These are phyloP conservation scores for Malurus leucopterus DNA, from an alignment of 2,797 vertebrate species.

Conservation along the genomic window DNA sequence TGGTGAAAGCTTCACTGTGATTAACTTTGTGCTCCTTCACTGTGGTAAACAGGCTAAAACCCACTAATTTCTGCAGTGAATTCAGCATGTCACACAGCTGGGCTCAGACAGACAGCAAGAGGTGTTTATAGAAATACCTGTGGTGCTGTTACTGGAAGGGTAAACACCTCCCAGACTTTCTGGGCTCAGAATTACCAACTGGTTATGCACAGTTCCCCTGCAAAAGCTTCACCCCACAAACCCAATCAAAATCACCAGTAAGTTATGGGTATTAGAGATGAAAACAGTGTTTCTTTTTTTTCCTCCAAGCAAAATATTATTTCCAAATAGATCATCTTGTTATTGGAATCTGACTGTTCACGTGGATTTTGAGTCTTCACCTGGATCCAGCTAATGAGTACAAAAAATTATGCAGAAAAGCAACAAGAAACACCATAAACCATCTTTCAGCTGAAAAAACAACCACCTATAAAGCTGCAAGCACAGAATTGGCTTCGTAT, in stretches of 20 bases:
- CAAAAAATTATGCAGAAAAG: neutral
- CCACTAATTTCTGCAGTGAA: neutral
- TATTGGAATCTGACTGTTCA: too few species aligned
- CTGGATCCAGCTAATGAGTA: neutral
- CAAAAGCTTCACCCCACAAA: neutral
- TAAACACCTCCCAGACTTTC: neutral
- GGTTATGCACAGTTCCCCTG: fast-evolving
- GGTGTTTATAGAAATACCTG: neutral
- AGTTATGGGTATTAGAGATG: too few species aligned
- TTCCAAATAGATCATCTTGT: too few species aligned
- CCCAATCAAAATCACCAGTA: too few species aligned
- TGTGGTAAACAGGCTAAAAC: neutral
- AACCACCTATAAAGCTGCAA: neutral
- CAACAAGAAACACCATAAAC: neutral
- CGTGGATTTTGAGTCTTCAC: neutral
- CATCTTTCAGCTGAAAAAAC: neutral
- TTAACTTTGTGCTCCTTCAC: neutral
- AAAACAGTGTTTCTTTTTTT: too few species aligned
- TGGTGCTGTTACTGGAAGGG: neutral
- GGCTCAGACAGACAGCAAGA: neutral
- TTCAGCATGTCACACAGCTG: neutral
- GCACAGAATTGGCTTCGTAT: neutral
- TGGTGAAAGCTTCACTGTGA: neutral
- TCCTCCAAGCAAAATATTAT: too few species aligned
- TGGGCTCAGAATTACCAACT: neutral